These are phyloP conservation scores for Prosopocoilus inquinatus DNA, from an alignment of 2,888 invertebrate species.

Conservation along the genomic window DNA sequence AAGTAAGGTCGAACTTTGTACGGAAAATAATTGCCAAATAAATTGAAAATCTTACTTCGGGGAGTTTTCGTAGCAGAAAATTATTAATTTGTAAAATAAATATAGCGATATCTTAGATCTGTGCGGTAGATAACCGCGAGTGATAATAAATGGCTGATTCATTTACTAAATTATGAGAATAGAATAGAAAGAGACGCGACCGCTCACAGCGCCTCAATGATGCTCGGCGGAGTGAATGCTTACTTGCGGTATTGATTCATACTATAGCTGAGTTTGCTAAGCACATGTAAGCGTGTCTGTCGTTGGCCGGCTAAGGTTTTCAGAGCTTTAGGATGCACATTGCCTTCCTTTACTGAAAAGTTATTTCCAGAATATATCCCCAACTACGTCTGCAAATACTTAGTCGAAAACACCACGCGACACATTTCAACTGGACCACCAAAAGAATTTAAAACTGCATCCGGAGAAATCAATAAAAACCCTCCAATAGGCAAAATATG, in stretches of 20 bases:
- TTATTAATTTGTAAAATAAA: not conserved
- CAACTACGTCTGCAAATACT: too few relatives aligned
- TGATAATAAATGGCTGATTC: slow-evolving; percentile 14
- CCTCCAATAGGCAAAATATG: too few relatives aligned
- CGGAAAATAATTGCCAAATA: too few relatives aligned
- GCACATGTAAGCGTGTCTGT: slow-evolving; percentile 20
- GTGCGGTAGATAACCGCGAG: slow-evolving; percentile 3
- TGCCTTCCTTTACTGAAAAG: too few relatives aligned
- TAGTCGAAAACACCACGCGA: too few relatives aligned
- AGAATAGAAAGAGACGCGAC: slow-evolving; percentile 22
- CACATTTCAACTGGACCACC: too few relatives aligned
- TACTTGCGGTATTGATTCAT: slow-evolving; percentile 33
- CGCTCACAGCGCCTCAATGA: slow-evolving; percentile 24
- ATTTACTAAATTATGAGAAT: slow-evolving; percentile 14
- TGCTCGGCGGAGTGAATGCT: slow-evolving; percentile 26
- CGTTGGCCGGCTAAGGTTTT: slow-evolving; percentile 2
- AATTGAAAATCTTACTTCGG: too few relatives aligned
- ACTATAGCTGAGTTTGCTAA: slow-evolving; percentile 24
- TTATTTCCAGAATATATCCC: too few relatives aligned
- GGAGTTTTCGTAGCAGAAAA: not conserved
- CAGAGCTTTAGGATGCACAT: too few relatives aligned
- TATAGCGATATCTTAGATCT: not conserved
- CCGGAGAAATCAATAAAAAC: too few relatives aligned
- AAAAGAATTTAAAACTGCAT: too few relatives aligned
- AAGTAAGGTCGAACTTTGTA: too few relatives aligned